Evolutionary conservation across 2,888 invertebrate genomes (phyloP).

Genomic region (Coenonympha glycerion): DNA sequence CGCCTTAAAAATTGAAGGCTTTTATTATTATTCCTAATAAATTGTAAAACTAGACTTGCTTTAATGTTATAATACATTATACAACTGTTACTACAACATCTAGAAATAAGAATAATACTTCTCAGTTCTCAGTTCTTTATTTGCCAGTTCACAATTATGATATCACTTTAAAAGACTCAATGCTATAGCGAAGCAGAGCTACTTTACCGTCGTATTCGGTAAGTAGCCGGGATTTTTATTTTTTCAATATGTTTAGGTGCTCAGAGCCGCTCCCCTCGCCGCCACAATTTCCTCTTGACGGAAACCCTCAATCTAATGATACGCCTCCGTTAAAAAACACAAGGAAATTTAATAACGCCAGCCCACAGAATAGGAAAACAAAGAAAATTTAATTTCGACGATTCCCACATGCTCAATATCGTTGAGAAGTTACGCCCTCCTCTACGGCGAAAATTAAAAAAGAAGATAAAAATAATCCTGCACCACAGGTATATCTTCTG

Average conservation of each 20-base stretch:
- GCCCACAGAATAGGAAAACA: constrained; percentile 64
- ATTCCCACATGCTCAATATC: constrained; percentile 75
- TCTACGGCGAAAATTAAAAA: constrained; percentile 50
- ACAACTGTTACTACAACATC: too few species aligned
- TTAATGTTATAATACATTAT: too few species aligned
- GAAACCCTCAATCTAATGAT: constrained; percentile 77
- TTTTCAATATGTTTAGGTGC: constrained; percentile 75
- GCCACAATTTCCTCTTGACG: constrained; percentile 76
- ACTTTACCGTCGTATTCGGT: constrained; percentile 36
- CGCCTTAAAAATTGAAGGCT: too few species aligned
- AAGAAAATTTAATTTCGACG: constrained; percentile 75
- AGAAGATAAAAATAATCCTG: constrained; percentile 15
- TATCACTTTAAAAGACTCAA: too few species aligned
- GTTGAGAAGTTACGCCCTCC: constrained; percentile 59
- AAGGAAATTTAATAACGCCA: constrained; percentile 76
- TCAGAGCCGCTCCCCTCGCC: constrained; percentile 64
- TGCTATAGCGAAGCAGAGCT: too few species aligned
- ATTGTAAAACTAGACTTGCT: too few species aligned
- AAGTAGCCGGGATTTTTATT: constrained; percentile 74
- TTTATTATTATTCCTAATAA: too few species aligned
- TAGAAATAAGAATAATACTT: too few species aligned
- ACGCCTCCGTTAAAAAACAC: constrained; percentile 77
- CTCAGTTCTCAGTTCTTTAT: too few species aligned
- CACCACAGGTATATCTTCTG: not conserved
- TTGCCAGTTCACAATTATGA: too few species aligned